Base-by-base conservation (phyloP, 2,888 invertebrate genomes). In the Timandra comae region DNA sequence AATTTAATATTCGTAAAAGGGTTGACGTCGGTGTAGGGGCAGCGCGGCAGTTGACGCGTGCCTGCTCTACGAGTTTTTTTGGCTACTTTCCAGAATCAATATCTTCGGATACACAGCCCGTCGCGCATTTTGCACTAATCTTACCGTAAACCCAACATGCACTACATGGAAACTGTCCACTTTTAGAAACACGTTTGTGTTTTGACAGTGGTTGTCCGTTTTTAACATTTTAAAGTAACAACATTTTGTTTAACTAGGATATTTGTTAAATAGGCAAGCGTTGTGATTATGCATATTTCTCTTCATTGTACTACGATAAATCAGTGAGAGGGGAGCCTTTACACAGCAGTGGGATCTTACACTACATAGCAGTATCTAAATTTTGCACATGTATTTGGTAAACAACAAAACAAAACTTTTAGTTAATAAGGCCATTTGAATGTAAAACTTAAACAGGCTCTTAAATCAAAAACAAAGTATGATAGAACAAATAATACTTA, bases 1-100 rank as follows among this genome's bases (percentile, higher is more conserved):
- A 84, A 84, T 85, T 84, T 85, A 84, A 85, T 85, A 85, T 85
- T 84, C 81, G 85, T 84, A 73, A 85, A 85, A 84, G 85, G 85
- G 82, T 84, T 85, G 77, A 85, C 71, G 76, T 67, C 70, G 75
- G 70, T 70, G 71, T 69, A 74, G 77, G 76, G 72, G 71, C 77
- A 77, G 73, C 76, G 73, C 71, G 75, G 73, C 70, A 76, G 78
- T 82, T 82, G 81, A 84, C 82, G 85, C 82, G 80, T 77, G 80
- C 76, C 69, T 69, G 68, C 71, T 71, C 73, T 74, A 73, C 58
- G 69, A 77, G 70, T 79, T 84, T 84, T 82, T 85, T 84, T 85
- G 84, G 85, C 84, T 66, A 70, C 68, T 75, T 73, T 81, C 84
- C 85, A 84, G 74, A 85, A 85, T 84, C 82, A 77, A 85, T 84